A percentile compares a stretch with the other conserved stretches of the same genome.
Evolutionary conservation across 2,113 vertebrate species (phyloP).

Genomic region (Dicaeum eximium): DNA sequence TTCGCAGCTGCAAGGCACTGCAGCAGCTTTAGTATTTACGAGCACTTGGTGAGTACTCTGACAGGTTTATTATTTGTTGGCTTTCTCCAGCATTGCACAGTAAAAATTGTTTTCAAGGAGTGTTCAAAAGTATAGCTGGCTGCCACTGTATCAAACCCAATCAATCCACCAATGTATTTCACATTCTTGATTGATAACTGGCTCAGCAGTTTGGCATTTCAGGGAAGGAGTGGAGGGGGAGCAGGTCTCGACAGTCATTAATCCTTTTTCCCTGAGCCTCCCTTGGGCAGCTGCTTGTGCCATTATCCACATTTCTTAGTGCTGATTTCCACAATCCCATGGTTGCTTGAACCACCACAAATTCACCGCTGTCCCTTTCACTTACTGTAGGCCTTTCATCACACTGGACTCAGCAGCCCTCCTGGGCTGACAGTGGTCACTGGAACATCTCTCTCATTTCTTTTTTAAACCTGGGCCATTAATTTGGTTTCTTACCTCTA

Average conservation of each 20-base stretch:
- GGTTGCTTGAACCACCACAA: background rate
- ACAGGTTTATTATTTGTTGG: constrained; percentile 83
- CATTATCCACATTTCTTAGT: constrained; percentile 58
- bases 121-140: constrained; percentile 69
- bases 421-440: constrained; percentile 1
- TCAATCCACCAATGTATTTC: constrained; percentile 69
- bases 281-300: constrained; percentile 34
- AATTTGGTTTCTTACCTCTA: constrained; percentile 10
- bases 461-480: background rate
- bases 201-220: constrained; percentile 61
- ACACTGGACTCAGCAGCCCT: background rate
- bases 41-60: constrained; percentile 65
- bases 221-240: constrained; percentile 55
- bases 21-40: constrained; percentile 69
- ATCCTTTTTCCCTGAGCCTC: constrained; percentile 59
- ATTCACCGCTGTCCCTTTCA: constrained; percentile 23
- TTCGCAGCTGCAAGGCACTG: constrained; percentile 54
- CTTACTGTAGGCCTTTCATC: constrained; percentile 11
- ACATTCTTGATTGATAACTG: constrained; percentile 74
- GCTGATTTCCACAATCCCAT: constrained; percentile 41
- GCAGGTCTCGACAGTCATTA: constrained; percentile 60
- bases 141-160: constrained; percentile 71
- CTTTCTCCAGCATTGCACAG: constrained; percentile 75
- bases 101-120: constrained; percentile 79
- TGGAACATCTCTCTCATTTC: background rate